Percentiles rank a stretch among this genome's conserved stretches.
phyloP scores from a whole-genome alignment of 2,113 vertebrate species.

The Microcebus jonahi region DNA sequence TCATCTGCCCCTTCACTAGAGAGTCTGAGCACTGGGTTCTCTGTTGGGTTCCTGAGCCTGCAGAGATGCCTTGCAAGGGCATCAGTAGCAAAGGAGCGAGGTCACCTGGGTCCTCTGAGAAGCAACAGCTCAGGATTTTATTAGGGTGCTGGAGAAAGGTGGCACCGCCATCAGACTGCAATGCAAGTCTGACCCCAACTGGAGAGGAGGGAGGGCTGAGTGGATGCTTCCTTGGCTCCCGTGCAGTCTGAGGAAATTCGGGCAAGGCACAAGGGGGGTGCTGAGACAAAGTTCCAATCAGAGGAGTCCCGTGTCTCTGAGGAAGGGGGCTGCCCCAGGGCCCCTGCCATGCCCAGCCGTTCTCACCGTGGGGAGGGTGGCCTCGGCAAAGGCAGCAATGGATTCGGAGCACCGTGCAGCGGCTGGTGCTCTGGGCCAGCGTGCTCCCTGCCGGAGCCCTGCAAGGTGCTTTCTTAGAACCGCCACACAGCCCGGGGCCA shows the following conservation, averaged over 20 bases:
- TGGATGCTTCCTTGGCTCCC: neutral
- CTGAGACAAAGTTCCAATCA: neutral
- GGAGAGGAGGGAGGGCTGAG: neutral
- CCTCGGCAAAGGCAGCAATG: neutral
- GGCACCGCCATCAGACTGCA: neutral
- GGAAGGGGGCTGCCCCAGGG: neutral
- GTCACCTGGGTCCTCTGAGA: neutral
- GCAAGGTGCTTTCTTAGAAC: too few species aligned
- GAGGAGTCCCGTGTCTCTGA: neutral
- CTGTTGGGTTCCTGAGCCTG: neutral
- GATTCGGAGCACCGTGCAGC: neutral
- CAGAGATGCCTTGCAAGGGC: neutral
- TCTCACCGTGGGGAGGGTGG: accelerated
- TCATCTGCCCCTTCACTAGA: neutral
- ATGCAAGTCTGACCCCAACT: neutral
- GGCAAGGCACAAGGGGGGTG: neutral
- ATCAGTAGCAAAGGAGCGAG: neutral
- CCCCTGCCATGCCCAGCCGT: neutral
- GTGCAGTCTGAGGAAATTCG: neutral
- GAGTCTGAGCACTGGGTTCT: neutral
- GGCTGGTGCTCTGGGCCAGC: neutral
- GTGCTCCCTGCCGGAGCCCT: neutral
- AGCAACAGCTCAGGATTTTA: neutral
- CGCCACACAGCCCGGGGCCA: neutral
- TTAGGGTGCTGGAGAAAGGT: neutral